Conservation (phyloP, 1,140 invertebrate genomes). For the Apolygus lucorum region DNA sequence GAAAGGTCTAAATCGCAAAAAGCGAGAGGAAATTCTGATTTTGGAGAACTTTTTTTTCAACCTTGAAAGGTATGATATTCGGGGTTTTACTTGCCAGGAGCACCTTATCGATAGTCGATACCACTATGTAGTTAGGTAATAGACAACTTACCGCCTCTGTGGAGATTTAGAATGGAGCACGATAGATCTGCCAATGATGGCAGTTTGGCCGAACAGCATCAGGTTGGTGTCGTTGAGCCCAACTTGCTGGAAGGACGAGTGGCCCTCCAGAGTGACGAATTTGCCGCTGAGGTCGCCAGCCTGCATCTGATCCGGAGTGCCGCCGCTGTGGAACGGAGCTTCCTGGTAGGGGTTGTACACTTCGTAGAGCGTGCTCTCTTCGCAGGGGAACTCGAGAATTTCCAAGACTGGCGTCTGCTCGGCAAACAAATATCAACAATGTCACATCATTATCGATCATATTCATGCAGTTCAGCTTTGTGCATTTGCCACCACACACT, state of each 20-base stretch:
- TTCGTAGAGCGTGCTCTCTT: slow-evolving; percentile 65
- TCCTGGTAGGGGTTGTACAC: slow-evolving; percentile 64
- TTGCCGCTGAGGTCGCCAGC: slow-evolving; percentile 86
- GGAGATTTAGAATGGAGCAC: slow-evolving; percentile 68
- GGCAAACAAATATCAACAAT: not conserved
- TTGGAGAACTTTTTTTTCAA: too few relatives aligned
- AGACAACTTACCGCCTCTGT: slow-evolving; percentile 36
- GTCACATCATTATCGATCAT: too few relatives aligned
- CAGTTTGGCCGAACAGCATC: slow-evolving; percentile 71
- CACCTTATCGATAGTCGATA: too few relatives aligned
- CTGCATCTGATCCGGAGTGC: slow-evolving; percentile 77
- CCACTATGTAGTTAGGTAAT: too few relatives aligned
- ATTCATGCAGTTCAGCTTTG: too few relatives aligned
- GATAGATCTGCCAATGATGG: slow-evolving; percentile 78
- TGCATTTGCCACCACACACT: too few relatives aligned
- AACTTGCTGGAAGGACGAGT: slow-evolving; percentile 40
- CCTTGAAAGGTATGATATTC: too few relatives aligned
- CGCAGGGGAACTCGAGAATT: slow-evolving; percentile 80
- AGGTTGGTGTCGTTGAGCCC: slow-evolving; percentile 74
- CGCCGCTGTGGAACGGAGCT: slow-evolving; percentile 36
- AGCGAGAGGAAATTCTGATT: too few relatives aligned
- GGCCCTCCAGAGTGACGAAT: slow-evolving; percentile 61
- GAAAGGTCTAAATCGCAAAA: too few relatives aligned
- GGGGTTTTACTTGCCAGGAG: too few relatives aligned
- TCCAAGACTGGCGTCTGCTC: slow-evolving; percentile 63